These are phyloP conservation scores for Botia kubotai DNA, from an alignment of 2,797 vertebrate genomes.

Conservation along the genomic window DNA sequence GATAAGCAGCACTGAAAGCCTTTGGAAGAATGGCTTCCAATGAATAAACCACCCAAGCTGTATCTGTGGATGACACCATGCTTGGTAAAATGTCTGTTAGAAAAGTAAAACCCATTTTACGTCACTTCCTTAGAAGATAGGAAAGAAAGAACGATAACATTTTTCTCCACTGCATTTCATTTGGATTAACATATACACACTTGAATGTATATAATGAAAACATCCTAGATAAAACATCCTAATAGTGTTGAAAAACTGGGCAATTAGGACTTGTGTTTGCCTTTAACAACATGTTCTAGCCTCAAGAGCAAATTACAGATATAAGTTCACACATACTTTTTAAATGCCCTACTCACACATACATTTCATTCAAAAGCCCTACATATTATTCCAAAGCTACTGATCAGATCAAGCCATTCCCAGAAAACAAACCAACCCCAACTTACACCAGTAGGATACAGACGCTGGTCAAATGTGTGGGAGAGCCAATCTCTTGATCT, in stretches of 20 bases:
- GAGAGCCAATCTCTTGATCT: slow-evolving; percentile 33
- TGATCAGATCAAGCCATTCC: slow-evolving; percentile 71
- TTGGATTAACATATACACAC: slow-evolving; percentile 75
- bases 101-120: slow-evolving; percentile 66
- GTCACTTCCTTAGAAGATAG: slow-evolving; percentile 65
- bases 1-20: slow-evolving; percentile 60
- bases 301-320: slow-evolving; percentile 68
- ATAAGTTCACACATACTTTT: slow-evolving; percentile 57
- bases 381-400: slow-evolving; percentile 73
- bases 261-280: slow-evolving; percentile 62
- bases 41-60: slow-evolving; percentile 72
- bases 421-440: slow-evolving; percentile 82
- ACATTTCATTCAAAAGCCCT: slow-evolving; percentile 70
- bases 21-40: slow-evolving; percentile 72
- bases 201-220: slow-evolving; percentile 78
- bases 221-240: slow-evolving; percentile 71
- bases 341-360: slow-evolving; percentile 59
- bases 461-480: slow-evolving; percentile 54
- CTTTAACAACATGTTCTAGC: slow-evolving; percentile 63
- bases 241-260: slow-evolving; percentile 73
- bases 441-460: slow-evolving; percentile 83
- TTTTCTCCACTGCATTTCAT: slow-evolving; percentile 68
- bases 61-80: slow-evolving; percentile 74
- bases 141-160: slow-evolving; percentile 57
- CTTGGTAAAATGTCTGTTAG: slow-evolving; percentile 66